These are phyloP conservation scores for Hiodon tergisus DNA, from an alignment of 2,113 vertebrate species.

Conservation along the genomic window DNA sequence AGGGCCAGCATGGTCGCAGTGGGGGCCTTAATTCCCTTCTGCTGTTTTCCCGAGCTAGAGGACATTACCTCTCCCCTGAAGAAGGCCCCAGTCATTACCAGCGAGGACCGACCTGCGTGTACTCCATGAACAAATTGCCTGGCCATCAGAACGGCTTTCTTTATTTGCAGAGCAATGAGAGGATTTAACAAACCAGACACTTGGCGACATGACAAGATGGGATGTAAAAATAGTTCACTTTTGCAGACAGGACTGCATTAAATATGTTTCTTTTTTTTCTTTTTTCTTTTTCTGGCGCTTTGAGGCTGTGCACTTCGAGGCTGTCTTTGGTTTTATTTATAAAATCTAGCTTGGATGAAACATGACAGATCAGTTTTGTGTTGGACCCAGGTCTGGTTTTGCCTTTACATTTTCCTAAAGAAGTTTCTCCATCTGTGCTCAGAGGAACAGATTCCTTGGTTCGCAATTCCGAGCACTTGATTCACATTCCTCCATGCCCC, in stretches of 20 bases:
- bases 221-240: neutral
- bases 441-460: neutral
- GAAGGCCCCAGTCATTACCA: neutral
- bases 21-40: neutral
- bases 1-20: neutral
- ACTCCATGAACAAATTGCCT: neutral
- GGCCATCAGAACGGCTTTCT: neutral
- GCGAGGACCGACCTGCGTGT: neutral
- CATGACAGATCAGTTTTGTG: conserved; percentile 5
- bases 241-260: neutral
- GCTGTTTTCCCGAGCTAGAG: neutral
- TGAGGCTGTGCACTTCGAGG: neutral
- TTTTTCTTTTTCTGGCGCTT: neutral
- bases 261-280: neutral
- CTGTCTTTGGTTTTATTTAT: neutral
- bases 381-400: neutral
- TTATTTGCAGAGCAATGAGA: neutral
- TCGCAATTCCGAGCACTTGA: neutral
- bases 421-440: neutral
- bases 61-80: neutral
- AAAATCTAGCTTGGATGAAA: neutral
- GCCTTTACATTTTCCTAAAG: neutral
- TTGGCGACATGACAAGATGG: neutral
- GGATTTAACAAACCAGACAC: neutral
- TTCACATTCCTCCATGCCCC: neutral